Base-by-base conservation (phyloP, 2,113 vertebrate genomes). In the Cheirogaleus medius region DNA sequence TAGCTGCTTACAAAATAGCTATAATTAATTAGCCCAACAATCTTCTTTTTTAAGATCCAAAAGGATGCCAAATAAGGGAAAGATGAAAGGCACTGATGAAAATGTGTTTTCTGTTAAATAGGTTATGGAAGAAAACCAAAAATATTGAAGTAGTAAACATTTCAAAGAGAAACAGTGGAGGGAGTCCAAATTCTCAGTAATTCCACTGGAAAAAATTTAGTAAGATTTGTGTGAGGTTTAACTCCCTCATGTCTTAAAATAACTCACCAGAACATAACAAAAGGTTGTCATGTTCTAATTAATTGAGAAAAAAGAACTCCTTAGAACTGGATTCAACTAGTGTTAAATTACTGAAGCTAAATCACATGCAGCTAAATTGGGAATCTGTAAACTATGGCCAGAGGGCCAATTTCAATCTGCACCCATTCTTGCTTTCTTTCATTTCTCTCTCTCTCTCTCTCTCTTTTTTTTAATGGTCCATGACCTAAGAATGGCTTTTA, bases 21-120 rank as follows among this genome's bases (percentile, higher is more conserved):
- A 6, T 47, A 76, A 85, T 80, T 96, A 93, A 90, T 96, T 92
- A 97, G 71, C 32, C 47, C 23, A 29, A 44, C n/a, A 71, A 23
- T 56, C 18, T 80, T 44, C 58, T 80, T 95, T 83, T 82, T 84
- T n/a, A 96, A 98, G 97, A 97, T 98, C 90, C 92, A 96, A 98
- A 98, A 71, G 94, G 64, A 97, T 97, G 58, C 95, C 97, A 98
- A 98, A 93, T 60, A 44, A 91, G 89, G 96, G 66, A 87, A 87
- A 96, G 91, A 97, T 96, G 84, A 95, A 93, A 97, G 74, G 54
- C 78, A 96, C 91, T 95, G 89, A 97, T 97, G 95, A 95, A 98
- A 98, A 98, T 96, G 94, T 98, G 97, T 96, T 98, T 98, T 98
- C 93, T 98, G 81, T 98, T 98, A 97, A 98, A 95, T 90, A 97